Evolutionary conservation across 2,113 vertebrate species (phyloP).

Genomic region (Gymnarchus niloticus): DNA sequence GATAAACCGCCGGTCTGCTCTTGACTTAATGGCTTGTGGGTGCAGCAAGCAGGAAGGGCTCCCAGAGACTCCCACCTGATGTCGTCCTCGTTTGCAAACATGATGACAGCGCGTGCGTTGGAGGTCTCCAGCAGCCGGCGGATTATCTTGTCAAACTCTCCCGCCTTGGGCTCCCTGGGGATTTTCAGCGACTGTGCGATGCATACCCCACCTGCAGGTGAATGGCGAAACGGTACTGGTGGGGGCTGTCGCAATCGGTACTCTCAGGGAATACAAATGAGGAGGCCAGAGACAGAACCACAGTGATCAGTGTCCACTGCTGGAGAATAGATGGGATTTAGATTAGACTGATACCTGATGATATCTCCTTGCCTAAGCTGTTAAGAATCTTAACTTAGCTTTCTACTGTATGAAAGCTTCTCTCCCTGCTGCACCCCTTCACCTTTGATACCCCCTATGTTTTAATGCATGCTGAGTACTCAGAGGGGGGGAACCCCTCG

Average conservation of each 20-base stretch:
- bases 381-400: slow-evolving; percentile 18
- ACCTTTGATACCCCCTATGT: background rate
- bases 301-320: background rate
- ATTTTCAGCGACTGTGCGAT: slow-evolving; percentile 95
- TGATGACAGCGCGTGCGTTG: slow-evolving; percentile 86
- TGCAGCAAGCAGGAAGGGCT: background rate
- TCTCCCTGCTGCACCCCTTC: background rate
- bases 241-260: slow-evolving; percentile 12
- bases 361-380: slow-evolving; percentile 31
- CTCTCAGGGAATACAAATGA: slow-evolving; percentile 26
- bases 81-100: slow-evolving; percentile 95
- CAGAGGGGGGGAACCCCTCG: no score
- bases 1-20: background rate
- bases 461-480: background rate
- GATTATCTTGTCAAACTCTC: slow-evolving; percentile 92
- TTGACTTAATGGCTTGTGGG: slow-evolving; percentile 8
- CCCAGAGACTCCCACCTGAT: slow-evolving; percentile 71
- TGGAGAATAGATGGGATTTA: slow-evolving; percentile 15
- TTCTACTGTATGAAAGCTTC: slow-evolving; percentile 7
- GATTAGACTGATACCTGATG: slow-evolving; percentile 37
- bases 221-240: background rate
- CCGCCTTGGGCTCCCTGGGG: slow-evolving; percentile 82
- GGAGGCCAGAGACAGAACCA: slow-evolving; percentile 13
- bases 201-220: slow-evolving; percentile 81
- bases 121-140: slow-evolving; percentile 86